Conservation (phyloP, 2,113 vertebrate genomes). For the Osmerus eperlanus region DNA sequence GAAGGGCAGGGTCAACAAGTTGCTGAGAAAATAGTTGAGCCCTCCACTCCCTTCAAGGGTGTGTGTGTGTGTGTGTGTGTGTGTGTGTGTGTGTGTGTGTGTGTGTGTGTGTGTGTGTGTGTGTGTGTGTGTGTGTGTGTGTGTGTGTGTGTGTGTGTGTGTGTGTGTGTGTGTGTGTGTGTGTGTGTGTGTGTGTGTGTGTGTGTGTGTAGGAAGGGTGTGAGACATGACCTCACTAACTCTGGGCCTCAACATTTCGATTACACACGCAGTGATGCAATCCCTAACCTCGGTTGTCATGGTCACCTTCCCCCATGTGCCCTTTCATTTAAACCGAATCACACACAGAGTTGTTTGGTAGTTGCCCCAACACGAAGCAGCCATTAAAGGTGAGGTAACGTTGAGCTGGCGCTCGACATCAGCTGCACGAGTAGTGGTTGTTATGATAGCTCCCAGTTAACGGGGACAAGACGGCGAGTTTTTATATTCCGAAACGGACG, state of each 20-base stretch:
- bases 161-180: not conserved
- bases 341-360: not conserved
- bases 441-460: too few relatives aligned
- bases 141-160: not conserved
- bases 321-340: not conserved
- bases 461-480: too few relatives aligned
- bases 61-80: not conserved
- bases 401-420: too few relatives aligned
- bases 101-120: not conserved
- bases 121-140: not conserved
- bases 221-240: constrained; percentile 45
- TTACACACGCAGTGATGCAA: constrained; percentile 39
- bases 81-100: not conserved
- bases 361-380: too few relatives aligned
- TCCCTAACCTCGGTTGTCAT: constrained; percentile 24
- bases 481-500: not conserved
- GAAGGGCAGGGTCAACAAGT: constrained; percentile 6
- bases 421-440: too few relatives aligned
- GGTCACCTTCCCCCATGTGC: constrained; percentile 15
- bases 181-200: not conserved
- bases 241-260: constrained; percentile 20
- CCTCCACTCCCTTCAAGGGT: not conserved
- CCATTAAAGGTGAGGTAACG: too few relatives aligned
- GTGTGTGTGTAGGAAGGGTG: not conserved
- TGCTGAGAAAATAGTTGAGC: not conserved